A percentile compares a stretch with the other conserved stretches of the same genome.
These are phyloP conservation scores for Achroia grisella DNA, from an alignment of 1,140 invertebrate species.

Conservation along the genomic window DNA sequence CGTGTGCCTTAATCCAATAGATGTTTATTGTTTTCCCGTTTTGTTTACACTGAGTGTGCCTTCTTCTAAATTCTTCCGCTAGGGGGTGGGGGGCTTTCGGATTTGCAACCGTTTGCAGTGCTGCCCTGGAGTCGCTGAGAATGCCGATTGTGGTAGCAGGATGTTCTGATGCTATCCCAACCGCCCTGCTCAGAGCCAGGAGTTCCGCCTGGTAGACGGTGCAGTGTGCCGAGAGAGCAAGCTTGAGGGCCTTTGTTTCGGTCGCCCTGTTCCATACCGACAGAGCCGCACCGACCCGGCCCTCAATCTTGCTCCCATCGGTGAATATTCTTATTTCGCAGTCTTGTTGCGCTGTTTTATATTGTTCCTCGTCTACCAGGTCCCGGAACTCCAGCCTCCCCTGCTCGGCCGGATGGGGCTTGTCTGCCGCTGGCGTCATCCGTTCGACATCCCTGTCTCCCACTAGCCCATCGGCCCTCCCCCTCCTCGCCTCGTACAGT, in stretches of 20 bases:
- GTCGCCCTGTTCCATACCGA: conserved; percentile 3
- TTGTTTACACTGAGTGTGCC: background rate
- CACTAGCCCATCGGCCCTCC: background rate
- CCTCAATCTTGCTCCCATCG: conserved; percentile 17
- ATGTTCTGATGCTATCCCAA: background rate
- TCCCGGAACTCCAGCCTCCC: background rate
- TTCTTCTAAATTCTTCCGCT: conserved; percentile 5
- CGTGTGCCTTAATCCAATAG: conserved; percentile 5
- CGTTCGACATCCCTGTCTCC: conserved; percentile 5
- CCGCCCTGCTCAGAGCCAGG: conserved; percentile 8
- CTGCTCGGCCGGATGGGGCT: background rate
- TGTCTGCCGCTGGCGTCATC: background rate
- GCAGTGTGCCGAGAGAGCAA: conserved; percentile 8
- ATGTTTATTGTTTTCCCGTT: background rate
- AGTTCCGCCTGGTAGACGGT: no score
- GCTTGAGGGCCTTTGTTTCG: conserved; percentile 7
- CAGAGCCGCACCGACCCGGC: conserved; percentile 13
- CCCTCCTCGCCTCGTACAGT: conserved; percentile 6
- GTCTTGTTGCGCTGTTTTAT: background rate
- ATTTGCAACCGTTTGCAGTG: conserved; percentile 9
- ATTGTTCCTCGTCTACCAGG: background rate
- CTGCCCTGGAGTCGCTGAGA: conserved; percentile 17
- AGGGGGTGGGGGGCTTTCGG: conserved; percentile 6
- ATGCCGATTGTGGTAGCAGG: conserved; percentile 3
- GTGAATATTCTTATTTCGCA: conserved; percentile 7